Conservation (phyloP, 2,888 invertebrate species). For the Oxyteleia sp. region DNA sequence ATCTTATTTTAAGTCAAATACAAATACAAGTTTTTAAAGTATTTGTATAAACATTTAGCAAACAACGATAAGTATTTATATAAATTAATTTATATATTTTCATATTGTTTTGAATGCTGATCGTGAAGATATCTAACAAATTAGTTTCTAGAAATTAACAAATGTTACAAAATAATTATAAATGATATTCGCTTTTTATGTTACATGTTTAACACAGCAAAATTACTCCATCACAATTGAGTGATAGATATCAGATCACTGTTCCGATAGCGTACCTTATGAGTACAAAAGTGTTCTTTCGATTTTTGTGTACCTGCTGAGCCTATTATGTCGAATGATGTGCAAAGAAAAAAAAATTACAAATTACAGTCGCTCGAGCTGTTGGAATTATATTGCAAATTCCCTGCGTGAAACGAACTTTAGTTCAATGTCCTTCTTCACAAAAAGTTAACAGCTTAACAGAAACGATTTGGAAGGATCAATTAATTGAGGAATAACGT, state of each 20-base stretch:
- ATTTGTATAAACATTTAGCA: no score
- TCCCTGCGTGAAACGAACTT: conserved; percentile 34
- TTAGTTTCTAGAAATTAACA: no score
- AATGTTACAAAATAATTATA: no score
- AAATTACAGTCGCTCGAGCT: conserved; percentile 28
- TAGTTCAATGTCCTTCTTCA: conserved; percentile 36
- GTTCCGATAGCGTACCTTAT: conserved; percentile 8
- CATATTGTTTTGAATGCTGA: no score
- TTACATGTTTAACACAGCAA: background rate
- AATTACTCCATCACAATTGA: background rate
- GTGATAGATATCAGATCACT: conserved; percentile 22
- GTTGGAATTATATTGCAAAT: conserved; percentile 35
- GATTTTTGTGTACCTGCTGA: conserved; percentile 45
- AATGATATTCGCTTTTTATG: no score
- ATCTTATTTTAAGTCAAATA: no score
- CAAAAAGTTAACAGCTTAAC: conserved; percentile 1
- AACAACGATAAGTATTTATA: no score
- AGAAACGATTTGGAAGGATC: background rate
- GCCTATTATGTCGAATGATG: conserved; percentile 52
- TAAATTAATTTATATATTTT: no score
- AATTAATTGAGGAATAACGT: conserved; percentile 7
- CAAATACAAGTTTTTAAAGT: no score
- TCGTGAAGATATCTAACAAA: no score
- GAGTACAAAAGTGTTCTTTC: conserved; percentile 26
- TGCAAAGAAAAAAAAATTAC: conserved; percentile 34